Evolutionary conservation across 2,888 invertebrate genomes (phyloP).

Genomic region (Pediacus dermestoides): DNA sequence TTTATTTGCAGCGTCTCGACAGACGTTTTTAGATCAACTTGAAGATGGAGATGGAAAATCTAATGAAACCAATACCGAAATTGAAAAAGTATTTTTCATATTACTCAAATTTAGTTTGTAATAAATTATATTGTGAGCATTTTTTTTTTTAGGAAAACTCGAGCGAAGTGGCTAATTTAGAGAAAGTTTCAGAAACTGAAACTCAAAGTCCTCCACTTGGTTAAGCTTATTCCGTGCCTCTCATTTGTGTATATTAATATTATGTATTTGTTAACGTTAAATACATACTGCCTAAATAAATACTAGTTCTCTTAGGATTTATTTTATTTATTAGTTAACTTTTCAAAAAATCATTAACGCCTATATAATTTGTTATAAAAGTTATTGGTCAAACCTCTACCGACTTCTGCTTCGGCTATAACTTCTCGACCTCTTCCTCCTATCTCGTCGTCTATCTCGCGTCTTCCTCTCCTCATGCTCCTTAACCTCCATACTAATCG

Average conservation of each 20-base stretch:
- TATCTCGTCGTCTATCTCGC: constrained; percentile 11
- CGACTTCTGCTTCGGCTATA: not conserved
- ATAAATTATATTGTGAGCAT: constrained; percentile 1
- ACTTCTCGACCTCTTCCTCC: constrained; percentile 12
- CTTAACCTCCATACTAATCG: constrained; percentile 50
- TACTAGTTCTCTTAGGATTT: constrained; percentile 1
- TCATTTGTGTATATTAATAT: constrained; percentile 6
- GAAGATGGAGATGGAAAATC: no score
- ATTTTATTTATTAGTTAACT: no score
- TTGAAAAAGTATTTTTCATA: no score
- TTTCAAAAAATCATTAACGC: no score
- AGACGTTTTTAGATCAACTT: constrained; percentile 36
- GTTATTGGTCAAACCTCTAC: no score
- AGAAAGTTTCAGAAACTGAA: constrained; percentile 14
- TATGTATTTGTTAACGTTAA: not conserved
- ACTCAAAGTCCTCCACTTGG: no score
- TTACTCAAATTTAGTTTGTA: no score
- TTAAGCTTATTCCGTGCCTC: constrained; percentile 3
- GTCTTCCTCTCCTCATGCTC: constrained; percentile 32
- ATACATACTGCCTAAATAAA: not conserved
- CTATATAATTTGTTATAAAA: no score
- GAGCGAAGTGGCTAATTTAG: constrained; percentile 22
- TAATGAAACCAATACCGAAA: no score
- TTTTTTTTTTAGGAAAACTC: constrained; percentile 25
- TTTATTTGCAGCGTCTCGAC: constrained; percentile 37